Evolutionary conservation across 1,140 invertebrate genomes (phyloP), one percentile per base, ranked within the genome.

Genomic region (Drosophila teissieri): DNA sequence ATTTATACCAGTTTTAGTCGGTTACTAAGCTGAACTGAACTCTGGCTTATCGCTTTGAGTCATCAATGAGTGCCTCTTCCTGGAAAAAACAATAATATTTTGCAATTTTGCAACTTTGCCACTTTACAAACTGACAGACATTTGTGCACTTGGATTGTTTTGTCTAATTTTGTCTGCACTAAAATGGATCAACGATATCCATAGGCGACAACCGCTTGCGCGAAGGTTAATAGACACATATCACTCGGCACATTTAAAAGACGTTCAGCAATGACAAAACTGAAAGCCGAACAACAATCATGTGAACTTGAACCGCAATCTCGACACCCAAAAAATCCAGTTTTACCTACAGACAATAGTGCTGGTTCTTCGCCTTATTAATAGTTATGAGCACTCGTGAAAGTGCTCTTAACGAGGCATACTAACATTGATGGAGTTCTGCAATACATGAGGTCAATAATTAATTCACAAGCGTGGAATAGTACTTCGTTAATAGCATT

Each of bases 291-390:
- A 63, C 34, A 51, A 40, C 49, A 48, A 82, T 68, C 67, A 73
- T 76, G 62, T 70, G 83, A 86, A 83, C 83, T 89, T 89, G 84
- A 89, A 83, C 72, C 76, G 57, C 63, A 86, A 88, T 82, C 78
- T 69, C 49, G 27, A 64, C 57, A 62, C 78, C 75, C 68, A 53
- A 62, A 65, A 56, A 79, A 53, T 40, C 12, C 11, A 24, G 51
- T 34, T 54, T 42, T 14, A 55, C 45, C 46, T 49, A 51, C 31
- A 14, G n/a, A 58, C 24, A 17, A 34, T 10, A 39, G 63, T n/a
- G 42, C 11, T 57, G 52, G n/a, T 7, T 5, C 1, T 19, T 14
- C 27, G 22, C 27, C 39, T n/a, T 45, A 45, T 24, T 56, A 37
- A 39, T 34, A 22, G 48, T 24, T 48, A 19, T 0, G 10, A 5